Conservation (phyloP, 2,797 vertebrate genomes). For the Eutrigla gurnardus region DNA sequence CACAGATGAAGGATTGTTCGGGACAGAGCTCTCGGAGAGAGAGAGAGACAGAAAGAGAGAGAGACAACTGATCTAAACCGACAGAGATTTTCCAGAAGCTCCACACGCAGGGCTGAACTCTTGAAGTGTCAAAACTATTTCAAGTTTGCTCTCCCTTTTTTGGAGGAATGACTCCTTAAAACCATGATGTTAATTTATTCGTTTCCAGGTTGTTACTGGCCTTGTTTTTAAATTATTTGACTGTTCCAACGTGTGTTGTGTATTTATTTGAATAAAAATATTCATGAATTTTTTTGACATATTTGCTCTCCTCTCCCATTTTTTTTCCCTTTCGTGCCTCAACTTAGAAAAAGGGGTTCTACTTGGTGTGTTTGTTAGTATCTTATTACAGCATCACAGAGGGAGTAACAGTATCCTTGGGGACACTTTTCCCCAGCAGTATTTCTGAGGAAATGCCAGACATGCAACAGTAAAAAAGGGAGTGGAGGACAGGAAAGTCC, state of each 20-base stretch:
- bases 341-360: too few relatives aligned
- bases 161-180: constrained; percentile 63
- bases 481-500: constrained; percentile 73
- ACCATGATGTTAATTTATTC: constrained; percentile 85
- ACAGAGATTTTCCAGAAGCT: constrained; percentile 55
- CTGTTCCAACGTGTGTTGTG: constrained; percentile 71
- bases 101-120: constrained; percentile 76
- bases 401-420: neutral
- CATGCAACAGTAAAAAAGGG: constrained; percentile 39
- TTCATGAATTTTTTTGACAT: constrained; percentile 73
- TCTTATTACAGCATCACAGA: constrained; percentile 3
- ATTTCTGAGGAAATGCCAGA: constrained; percentile 54
- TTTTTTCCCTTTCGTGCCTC: neutral
- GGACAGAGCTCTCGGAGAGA: constrained; percentile 57
- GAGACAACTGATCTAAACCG: constrained; percentile 42
- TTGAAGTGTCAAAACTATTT: constrained; percentile 75
- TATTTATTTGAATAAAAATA: constrained; percentile 91
- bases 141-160: constrained; percentile 62
- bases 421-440: constrained; percentile 25
- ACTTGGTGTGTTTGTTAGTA: neutral
- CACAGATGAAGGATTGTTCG: constrained; percentile 80
- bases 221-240: constrained; percentile 84
- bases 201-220: constrained; percentile 77
- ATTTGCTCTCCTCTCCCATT: constrained; percentile 12
- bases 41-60: neutral